Percentiles rank a stretch among this genome's conserved stretches.
Conservation (phyloP, 1,140 invertebrate genomes). For the Polypedilum vanderplanki region DNA sequence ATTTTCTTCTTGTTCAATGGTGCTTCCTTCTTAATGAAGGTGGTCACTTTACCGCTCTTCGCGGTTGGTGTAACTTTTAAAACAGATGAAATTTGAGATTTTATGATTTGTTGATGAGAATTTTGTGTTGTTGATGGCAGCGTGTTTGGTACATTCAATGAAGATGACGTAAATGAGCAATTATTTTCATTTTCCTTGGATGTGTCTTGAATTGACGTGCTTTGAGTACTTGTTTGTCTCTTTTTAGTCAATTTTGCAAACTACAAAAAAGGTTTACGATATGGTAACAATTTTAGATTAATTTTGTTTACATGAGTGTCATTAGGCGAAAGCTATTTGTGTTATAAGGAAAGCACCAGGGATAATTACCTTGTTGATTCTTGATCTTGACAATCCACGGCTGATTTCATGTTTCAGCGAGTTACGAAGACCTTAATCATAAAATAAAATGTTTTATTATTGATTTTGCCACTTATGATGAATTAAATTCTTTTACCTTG, state of each 20-base stretch:
- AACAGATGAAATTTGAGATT: constrained; percentile 4
- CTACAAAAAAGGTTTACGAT: neutral
- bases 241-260: constrained; percentile 1
- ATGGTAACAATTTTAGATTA: too few relatives aligned
- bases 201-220: neutral
- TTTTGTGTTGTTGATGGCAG: neutral
- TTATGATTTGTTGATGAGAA: neutral
- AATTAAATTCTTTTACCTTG: constrained; percentile 39
- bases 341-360: too few relatives aligned
- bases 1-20: constrained; percentile 2
- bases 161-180: neutral
- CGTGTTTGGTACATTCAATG: neutral
- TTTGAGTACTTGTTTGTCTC: constrained; percentile 1
- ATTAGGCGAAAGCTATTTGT: too few relatives aligned
- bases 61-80: neutral
- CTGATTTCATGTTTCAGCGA: constrained; percentile 44
- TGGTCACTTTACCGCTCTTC: neutral
- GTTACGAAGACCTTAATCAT: constrained; percentile 48
- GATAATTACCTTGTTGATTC: neutral
- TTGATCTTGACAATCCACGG: neutral
- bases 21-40: neutral
- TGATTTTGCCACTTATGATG: too few relatives aligned
- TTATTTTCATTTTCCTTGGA: neutral
- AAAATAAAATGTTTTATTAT: too few relatives aligned
- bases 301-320: too few relatives aligned